Base-by-base conservation (phyloP, 2,797 vertebrate genomes). In the Acipenser oxyrinchus region DNA sequence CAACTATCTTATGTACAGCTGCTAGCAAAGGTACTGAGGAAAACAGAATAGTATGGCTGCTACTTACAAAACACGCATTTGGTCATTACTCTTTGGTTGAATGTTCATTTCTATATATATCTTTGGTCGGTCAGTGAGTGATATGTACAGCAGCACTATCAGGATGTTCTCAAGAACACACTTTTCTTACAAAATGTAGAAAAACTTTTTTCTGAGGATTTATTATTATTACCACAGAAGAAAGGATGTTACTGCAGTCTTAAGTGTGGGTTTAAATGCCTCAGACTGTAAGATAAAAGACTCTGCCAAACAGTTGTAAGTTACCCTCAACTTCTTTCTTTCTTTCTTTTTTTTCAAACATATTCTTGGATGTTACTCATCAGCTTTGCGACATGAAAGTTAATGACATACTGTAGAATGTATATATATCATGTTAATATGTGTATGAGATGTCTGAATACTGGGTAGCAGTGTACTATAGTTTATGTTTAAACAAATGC, bases 161-260 rank as follows among this genome's bases (percentile, higher is more conserved):
- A 74, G 65, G 10, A 78, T 74, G 72, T 78, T 82, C 74, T 78
- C 0, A 58, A 78, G 73, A 83, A 78, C 74, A 74, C 74, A 77
- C 69, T 84, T 82, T 82, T 76, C 67, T 74, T 82, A 75, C 10
- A 60, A 83, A 68, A 77, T 64, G 73, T 73, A 69, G 70, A 48
- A 75, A 65, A 69, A 53, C 3, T 10, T 64, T 67, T 8, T 60
- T 66, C 78, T 76, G 71, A 75, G 80, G 77, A 79, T 70, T 73
- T 75, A 62, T 76, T 77, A 68, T 76, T 71, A 68, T 75, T 66
- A 37, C 37, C 1, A 5, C 1, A 4, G 37, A 5, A 72, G 69
- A 73, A 69, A 74, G 71, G 65, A 79, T 73, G 64, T 89, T 84
- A 87, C 84, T 79, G 68, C 75, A 83, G 85, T 96, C 91, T 95